These are phyloP conservation scores for Thripadectes ignobilis DNA, from an alignment of 2,797 vertebrate genomes.

Conservation along the genomic window DNA sequence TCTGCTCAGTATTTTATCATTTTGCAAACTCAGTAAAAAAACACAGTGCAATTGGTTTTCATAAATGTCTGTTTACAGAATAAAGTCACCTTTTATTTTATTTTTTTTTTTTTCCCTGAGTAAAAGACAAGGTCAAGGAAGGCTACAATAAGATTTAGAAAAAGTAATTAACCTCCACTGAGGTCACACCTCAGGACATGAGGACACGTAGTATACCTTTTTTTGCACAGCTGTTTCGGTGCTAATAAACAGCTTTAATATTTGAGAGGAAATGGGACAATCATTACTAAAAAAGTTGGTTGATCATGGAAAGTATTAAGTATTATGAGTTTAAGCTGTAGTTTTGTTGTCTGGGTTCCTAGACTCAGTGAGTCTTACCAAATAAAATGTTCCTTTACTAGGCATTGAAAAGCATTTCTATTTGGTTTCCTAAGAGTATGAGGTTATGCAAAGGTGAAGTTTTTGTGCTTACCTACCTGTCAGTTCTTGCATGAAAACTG, in stretches of 20 bases:
- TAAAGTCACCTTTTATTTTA: neutral
- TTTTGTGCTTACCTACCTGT: neutral
- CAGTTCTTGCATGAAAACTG: neutral
- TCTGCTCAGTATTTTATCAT: neutral
- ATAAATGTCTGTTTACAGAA: neutral
- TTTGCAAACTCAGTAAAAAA: neutral
- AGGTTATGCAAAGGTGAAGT: neutral
- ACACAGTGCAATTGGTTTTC: neutral
- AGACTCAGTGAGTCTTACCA: neutral
- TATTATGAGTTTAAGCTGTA: neutral
- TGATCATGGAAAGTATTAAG: neutral
- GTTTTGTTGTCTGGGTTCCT: neutral
- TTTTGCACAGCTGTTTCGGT: neutral
- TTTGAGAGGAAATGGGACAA: neutral
- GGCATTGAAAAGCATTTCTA: neutral
- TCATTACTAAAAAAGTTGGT: neutral
- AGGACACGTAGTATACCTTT: neutral
- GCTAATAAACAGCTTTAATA: neutral
- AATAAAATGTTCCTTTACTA: neutral
- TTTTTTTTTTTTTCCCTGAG: neutral
- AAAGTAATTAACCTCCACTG: neutral
- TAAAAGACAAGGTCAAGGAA: neutral
- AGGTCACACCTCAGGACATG: neutral
- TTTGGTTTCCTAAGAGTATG: neutral
- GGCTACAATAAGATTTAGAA: neutral